Conservation (phyloP, 2,888 invertebrate species). For the Eretmocerus hayati region DNA sequence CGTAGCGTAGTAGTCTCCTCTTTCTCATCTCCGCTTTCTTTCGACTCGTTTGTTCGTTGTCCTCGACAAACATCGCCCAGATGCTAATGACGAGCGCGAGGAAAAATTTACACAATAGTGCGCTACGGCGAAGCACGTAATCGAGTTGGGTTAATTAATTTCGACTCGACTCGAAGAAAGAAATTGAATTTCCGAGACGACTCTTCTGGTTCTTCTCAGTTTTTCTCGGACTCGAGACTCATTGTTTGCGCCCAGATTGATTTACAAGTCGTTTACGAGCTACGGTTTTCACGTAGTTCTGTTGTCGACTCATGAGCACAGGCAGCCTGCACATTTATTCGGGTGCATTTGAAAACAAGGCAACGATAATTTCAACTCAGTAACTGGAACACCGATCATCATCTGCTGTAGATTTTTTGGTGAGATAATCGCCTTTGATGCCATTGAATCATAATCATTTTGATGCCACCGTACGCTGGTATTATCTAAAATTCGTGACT, state of each 20-base stretch:
- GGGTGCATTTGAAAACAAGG: no score
- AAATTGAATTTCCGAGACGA: constrained; percentile 13
- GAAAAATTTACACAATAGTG: constrained; percentile 12
- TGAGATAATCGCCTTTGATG: no score
- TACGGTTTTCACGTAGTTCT: no score
- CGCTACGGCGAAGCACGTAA: constrained; percentile 7
- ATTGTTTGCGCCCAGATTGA: not conserved
- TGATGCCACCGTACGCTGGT: no score
- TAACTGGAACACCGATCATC: no score
- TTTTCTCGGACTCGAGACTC: not conserved
- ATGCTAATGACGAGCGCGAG: constrained; percentile 17
- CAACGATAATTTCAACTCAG: no score
- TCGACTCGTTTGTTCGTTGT: not conserved
- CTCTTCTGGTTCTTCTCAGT: not conserved
- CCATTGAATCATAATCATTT: no score
- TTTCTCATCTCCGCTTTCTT: not conserved
- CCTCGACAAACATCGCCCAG: not conserved
- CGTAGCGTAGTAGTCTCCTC: constrained; percentile 2
- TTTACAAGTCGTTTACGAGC: not conserved
- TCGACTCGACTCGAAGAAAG: constrained; percentile 12
- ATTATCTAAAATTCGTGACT: no score
- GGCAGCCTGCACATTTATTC: no score
- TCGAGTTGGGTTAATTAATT: constrained; percentile 20
- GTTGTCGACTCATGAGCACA: no score
- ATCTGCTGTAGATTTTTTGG: no score